These are phyloP conservation scores for Hybos culiciformis DNA, from an alignment of 2,888 invertebrate species.

Conservation along the genomic window DNA sequence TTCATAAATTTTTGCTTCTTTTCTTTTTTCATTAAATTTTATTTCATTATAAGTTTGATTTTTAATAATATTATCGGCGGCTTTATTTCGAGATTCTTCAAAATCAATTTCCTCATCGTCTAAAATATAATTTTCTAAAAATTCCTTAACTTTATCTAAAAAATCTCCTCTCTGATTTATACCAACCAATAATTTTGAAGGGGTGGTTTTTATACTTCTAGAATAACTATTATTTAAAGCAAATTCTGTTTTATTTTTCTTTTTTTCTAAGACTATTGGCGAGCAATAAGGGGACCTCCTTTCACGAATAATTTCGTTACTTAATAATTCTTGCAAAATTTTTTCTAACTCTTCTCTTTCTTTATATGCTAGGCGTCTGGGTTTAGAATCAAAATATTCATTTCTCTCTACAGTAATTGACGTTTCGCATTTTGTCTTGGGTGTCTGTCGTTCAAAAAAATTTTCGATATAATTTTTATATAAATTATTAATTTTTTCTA, in stretches of 20 bases:
- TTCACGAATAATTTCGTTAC: too few species aligned
- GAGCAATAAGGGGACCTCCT: too few species aligned
- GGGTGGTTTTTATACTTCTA: conserved; percentile 17
- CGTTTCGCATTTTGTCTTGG: too few species aligned
- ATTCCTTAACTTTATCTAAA: conserved; percentile 9
- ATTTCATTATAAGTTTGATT: conserved; percentile 16
- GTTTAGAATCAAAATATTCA: too few species aligned
- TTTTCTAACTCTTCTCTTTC: too few species aligned
- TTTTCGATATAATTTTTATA: too few species aligned
- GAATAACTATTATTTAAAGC: conserved; percentile 8
- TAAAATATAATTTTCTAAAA: conserved; percentile 4
- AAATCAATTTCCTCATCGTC: conserved; percentile 12
- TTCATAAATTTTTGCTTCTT: conserved; percentile 13
- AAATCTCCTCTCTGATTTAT: conserved; percentile 18
- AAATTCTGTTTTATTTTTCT: conserved; percentile 1
- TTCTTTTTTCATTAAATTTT: conserved; percentile 8
- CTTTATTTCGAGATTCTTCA: conserved; percentile 10
- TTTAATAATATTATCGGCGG: conserved; percentile 11
- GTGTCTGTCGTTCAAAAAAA: too few species aligned
- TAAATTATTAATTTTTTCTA: too few species aligned
- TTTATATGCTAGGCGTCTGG: too few species aligned
- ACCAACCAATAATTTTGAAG: conserved; percentile 19
- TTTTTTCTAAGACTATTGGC: too few species aligned
- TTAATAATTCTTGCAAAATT: too few species aligned
- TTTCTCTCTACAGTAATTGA: too few species aligned